Percentiles rank a stretch among this genome's conserved stretches.
Evolutionary conservation across 2,888 invertebrate species (phyloP).

Genomic region (Leucoptera coffeella): DNA sequence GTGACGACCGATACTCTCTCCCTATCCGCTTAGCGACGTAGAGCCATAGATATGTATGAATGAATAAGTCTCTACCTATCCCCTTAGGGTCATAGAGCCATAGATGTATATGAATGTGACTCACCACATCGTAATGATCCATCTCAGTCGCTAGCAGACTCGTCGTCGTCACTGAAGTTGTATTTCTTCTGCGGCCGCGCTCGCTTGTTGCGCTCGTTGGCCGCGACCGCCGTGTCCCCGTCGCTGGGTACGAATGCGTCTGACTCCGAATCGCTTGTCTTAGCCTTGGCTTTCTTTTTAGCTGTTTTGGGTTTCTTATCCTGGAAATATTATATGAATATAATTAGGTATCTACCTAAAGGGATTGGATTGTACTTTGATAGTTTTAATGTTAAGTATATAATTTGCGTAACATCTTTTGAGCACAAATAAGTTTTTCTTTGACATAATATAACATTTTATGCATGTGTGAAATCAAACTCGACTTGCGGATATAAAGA

Average conservation of each 20-base stretch:
- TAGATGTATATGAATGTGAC: slow-evolving; percentile 4
- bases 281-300: slow-evolving; percentile 20
- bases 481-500: no score
- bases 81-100: no score
- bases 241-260: slow-evolving; percentile 10
- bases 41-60: no score
- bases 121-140: slow-evolving; percentile 4
- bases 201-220: slow-evolving; percentile 11
- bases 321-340: slow-evolving; percentile 10
- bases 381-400: no score
- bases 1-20: no score
- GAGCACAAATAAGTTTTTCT: no score
- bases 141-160: slow-evolving; percentile 17
- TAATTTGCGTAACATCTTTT: no score
- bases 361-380: not conserved
- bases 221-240: slow-evolving; percentile 8
- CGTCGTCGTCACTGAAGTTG: slow-evolving; percentile 33
- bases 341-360: not conserved
- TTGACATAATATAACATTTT: no score
- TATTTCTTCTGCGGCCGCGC: slow-evolving; percentile 26
- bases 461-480: no score
- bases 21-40: no score
- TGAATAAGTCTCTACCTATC: no score
- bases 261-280: slow-evolving; percentile 20
- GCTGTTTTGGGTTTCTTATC: slow-evolving; percentile 33